phyloP scores from a whole-genome alignment of 2,797 vertebrate genomes.

The Perodicticus potto region DNA sequence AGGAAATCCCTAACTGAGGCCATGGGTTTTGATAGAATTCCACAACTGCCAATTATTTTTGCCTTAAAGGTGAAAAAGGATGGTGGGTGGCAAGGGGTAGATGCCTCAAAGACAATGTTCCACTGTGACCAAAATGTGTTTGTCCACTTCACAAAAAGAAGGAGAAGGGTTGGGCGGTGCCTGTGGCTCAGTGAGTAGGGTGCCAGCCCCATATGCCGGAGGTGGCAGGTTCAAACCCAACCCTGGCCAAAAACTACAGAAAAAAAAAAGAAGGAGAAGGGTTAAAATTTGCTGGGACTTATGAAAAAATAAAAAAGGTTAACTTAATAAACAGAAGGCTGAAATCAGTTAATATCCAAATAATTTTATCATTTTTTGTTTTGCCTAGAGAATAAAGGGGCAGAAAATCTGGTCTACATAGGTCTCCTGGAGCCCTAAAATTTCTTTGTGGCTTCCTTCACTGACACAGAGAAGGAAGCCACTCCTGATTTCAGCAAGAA shows the following conservation, averaged over 20 bases:
- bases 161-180: too few relatives aligned
- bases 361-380: conserved; percentile 18
- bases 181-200: too few relatives aligned
- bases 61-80: not conserved
- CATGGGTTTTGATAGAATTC: not conserved
- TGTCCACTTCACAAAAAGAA: not conserved
- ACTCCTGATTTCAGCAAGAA: not conserved
- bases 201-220: too few relatives aligned
- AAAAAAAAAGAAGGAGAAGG: not conserved
- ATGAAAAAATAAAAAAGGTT: not conserved
- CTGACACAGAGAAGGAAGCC: not conserved
- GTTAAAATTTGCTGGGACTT: conserved; percentile 25
- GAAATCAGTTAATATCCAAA: not conserved
- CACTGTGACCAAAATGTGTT: not conserved
- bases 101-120: not conserved
- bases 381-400: conserved; percentile 15
- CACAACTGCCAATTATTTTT: conserved; percentile 24
- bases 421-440: not conserved
- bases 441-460: not conserved
- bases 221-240: too few relatives aligned
- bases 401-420: not conserved
- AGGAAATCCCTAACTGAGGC: conserved; percentile 11
- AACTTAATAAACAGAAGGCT: conserved; percentile 9
- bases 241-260: too few relatives aligned
- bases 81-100: not conserved